Base-by-base conservation (phyloP, 2,113 vertebrate genomes). In the Plotosus lineatus region DNA sequence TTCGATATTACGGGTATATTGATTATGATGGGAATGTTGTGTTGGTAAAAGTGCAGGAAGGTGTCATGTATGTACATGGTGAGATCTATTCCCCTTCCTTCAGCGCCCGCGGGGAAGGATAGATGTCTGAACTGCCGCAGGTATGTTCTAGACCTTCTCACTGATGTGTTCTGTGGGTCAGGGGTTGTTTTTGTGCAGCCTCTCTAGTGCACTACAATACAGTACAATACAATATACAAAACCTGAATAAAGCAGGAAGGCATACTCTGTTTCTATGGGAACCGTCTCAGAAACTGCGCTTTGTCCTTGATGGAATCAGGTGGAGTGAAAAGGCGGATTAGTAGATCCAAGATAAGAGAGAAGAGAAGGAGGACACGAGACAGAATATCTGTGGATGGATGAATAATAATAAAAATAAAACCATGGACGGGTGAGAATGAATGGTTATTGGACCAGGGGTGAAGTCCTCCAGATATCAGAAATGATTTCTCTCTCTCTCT, bases 231-330 rank as follows among this genome's bases (percentile, higher is more conserved):
- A 83, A 85, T 85, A 51, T 69, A 77, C 61, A 65, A 85, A 78
- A 60, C 42, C 44, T 8, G 36, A 58, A 81, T 80, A 83, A 86
- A 85, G 84, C 82, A 82, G 81, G 60, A 83, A 84, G 79, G 85
- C 82, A 85, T 82, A 84, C 75, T 86, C 78, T 79, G 88, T 87
- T 87, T 85, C 86, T 88, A 89, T 89, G 86, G 86, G 79, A 88
- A 89, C 86, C 28, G 63, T 82, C 44, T 73, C 38, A 58, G 81
- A 82, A 51, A 81, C 33, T 42, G 23, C 60, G 80, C 78, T 86
- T 75, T 84, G 85, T 86, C 88, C 88, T 89, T 86, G 85, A 83
- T 50, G 28, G 85, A 86, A 84, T 87, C 83, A 79, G 83, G 85
- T 86, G 72, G 84, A 81, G 66, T 69, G 75, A 75, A 75, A 82